phyloP scores from a whole-genome alignment of 2,797 vertebrate species.

The Parauchenoglanis punctatus region DNA sequence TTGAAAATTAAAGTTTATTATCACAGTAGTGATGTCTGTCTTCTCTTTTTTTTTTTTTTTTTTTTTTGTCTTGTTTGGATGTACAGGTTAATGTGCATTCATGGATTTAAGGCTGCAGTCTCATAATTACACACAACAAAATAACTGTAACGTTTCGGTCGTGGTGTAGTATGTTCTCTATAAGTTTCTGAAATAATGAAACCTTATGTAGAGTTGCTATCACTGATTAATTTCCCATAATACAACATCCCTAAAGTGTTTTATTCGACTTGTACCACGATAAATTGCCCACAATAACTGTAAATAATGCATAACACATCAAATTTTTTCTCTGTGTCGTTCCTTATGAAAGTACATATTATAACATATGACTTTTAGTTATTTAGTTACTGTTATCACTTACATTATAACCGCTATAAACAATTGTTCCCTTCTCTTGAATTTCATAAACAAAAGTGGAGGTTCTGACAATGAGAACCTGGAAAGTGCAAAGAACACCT shows the following conservation, averaged over 20 bases:
- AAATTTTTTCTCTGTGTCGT: neutral
- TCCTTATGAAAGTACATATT: neutral
- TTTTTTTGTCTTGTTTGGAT: neutral
- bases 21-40: constrained; percentile 58
- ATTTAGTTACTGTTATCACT: too few relatives aligned
- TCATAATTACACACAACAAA: neutral
- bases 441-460: neutral
- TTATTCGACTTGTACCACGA: neutral
- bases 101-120: neutral
- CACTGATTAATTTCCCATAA: neutral
- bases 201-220: neutral
- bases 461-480: neutral
- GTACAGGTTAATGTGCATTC: neutral
- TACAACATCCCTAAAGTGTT: neutral
- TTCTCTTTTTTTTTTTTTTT: constrained; percentile 16
- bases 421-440: neutral
- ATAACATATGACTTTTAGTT: too few relatives aligned
- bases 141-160: neutral
- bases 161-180: neutral
- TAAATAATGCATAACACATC: neutral
- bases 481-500: neutral
- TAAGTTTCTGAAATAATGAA: neutral
- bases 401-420: neutral
- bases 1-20: constrained; percentile 83
- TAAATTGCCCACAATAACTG: neutral